Evolutionary conservation across 92 coral and sea anemone genomes (phyloP), one percentile per base, ranked within the genome.

Genomic region (Phenganax stokvisi): DNA sequence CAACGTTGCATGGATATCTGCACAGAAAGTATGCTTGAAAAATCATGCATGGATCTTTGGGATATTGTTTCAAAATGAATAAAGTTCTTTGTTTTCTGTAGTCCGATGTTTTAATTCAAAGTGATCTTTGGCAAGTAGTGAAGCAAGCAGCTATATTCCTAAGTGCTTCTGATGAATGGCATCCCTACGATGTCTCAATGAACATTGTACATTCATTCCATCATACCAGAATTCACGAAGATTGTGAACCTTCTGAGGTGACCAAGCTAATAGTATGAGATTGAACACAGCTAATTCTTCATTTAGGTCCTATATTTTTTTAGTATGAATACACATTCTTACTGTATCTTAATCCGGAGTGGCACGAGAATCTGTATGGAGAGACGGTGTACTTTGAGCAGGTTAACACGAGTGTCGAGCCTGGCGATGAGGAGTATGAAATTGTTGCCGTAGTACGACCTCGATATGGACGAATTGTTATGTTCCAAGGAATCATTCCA

Each of bases 131-230:
- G 97, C 85, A 86, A 67, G 83, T 85, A 8, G 90, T 93, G n/a
- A 89, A 92, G 66, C 83, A 85, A 57, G 81, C 88, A 79, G 93
- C 89, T 1, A 86, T 87, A 11, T 93, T 84, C 68, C 70, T 93
- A 54, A 93, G 97, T 75, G 92, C 91, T 16, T 51, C 79, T 25
- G 84, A 91, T 60, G 81, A 85, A 44, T 93, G 97, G 97, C 89
- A 85, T 71, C 97, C 97, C 1, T 93, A 93, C 80, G 97, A 93
- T 72, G 97, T 91, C 12, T 91, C 97, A 9, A 93, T 93, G 97
- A 93, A 93, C 62, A 89, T 93, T 30, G 90, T 91, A 72, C 86
- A 96, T 55, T 89, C 84, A 72, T 89, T 96, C 7, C 97, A 93
- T 75, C 90, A 89, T 72, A 87, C 97, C 56, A 88, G 97, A 79